Base-by-base conservation (phyloP, 1,140 invertebrate species). In the Penaeus vannamei region DNA sequence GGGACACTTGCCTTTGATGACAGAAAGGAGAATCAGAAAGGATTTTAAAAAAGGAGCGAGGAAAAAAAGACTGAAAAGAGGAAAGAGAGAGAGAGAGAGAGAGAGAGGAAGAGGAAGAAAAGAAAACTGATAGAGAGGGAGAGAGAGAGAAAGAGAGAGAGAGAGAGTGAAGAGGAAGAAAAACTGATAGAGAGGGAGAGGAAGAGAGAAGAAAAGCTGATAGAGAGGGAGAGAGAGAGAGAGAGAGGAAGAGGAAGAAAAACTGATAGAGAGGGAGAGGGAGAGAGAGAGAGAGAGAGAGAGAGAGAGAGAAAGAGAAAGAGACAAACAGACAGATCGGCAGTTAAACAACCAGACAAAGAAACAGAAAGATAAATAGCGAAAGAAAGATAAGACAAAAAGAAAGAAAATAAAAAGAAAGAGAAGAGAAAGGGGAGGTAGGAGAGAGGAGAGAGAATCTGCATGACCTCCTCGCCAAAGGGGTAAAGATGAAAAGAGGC, bases 401-500 rank as follows among this genome's bases (percentile, higher is more conserved):
- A 19, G 19, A 19, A 32, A 23, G 20, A 23, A 19, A 19, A 19
- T 5, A 26, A 23, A 26, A 36, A 5, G 36, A 10, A 46, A 14
- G 42, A 17, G 29, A 36, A 17, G 77, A 80, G 42, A n/a, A n/a
- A 36, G 77, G 77, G 77, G 12, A n/a, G 42, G 77, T 1, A 23
- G 36, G 42, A 42, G 12, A n/a, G 22, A 61, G 29, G 61, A 61
- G 5, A 17, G 60, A 61, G 64, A 64, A 62, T 84, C 81, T 62
- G 81, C 81, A 84, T 84, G 81, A 84, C 81, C 61, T 64, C 12
- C 17, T 59, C 46, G 23, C n/a, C 59, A 59, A 84, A 84, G 64
- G 81, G 61, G 26, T 17, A 0, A 7, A 23, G 60, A 32, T 19
- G 8, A 64, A 32, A 29, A 64, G 32, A 64, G 81, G 61, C 60